phyloP scores from a whole-genome alignment of 2,113 vertebrate genomes.

The Chauna torquata region DNA sequence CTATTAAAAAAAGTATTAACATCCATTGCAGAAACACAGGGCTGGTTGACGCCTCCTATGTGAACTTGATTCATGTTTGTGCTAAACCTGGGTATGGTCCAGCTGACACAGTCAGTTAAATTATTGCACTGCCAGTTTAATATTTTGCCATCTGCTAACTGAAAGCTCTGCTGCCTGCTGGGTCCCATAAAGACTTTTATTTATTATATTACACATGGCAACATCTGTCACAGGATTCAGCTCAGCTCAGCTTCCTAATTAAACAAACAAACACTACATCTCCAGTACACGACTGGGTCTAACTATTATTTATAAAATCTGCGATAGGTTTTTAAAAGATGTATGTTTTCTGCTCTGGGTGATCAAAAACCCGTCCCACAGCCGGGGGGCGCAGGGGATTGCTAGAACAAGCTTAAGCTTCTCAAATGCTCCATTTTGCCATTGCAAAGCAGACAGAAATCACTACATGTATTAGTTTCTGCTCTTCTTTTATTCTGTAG shows the following conservation, averaged over 20 bases:
- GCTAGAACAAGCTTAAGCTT: neutral
- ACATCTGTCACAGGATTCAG: conserved; percentile 77
- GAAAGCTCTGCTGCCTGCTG: conserved; percentile 77
- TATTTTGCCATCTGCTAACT: conserved; percentile 82
- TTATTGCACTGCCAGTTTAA: conserved; percentile 77
- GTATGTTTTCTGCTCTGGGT: neutral
- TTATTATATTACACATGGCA: conserved; percentile 81
- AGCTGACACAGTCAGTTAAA: conserved; percentile 70
- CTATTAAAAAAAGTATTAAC: neutral
- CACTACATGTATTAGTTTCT: neutral
- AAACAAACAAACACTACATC: conserved; percentile 75
- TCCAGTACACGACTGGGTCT: conserved; percentile 2
- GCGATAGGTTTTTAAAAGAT: neutral
- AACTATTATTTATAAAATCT: conserved; percentile 21
- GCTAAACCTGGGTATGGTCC: conserved; percentile 59
- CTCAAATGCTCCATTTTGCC: neutral
- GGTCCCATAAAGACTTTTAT: conserved; percentile 82
- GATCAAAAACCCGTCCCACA: neutral
- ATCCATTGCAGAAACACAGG: neutral
- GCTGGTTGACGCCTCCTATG: conserved; percentile 45
- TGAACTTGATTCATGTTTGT: conserved; percentile 55
- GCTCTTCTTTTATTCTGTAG: neutral
- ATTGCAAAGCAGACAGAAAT: neutral
- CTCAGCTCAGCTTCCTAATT: conserved; percentile 73
- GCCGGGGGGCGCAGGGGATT: neutral